phyloP scores from a whole-genome alignment of 2,797 vertebrate genomes.

The Acropternis orthonyx region DNA sequence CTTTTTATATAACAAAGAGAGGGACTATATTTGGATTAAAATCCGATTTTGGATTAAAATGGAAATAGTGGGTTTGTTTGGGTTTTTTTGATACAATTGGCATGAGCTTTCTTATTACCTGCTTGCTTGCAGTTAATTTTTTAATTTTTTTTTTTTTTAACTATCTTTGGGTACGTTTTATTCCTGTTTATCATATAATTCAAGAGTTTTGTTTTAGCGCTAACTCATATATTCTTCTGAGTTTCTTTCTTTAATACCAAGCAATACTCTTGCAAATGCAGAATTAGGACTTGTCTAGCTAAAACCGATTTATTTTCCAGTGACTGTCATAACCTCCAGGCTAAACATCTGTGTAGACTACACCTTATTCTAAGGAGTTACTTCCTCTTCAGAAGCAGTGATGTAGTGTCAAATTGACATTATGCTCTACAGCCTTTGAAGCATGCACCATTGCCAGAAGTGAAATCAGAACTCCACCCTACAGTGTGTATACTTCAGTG shows the following conservation, averaged over 20 bases:
- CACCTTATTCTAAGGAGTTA: background rate
- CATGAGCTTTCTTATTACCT: background rate
- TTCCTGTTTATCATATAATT: background rate
- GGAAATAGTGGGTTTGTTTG: background rate
- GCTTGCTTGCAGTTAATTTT: background rate
- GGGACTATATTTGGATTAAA: background rate
- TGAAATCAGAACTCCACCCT: background rate
- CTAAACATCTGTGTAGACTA: constrained; percentile 41
- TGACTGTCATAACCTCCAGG: background rate
- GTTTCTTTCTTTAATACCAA: background rate
- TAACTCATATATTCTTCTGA: background rate
- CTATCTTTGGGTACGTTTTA: background rate
- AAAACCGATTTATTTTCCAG: background rate
- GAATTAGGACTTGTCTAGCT: background rate
- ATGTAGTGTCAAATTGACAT: background rate
- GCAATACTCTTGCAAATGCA: background rate
- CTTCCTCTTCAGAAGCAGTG: constrained; percentile 22
- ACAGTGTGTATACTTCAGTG: background rate
- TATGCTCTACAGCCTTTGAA: background rate
- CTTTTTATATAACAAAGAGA: background rate
- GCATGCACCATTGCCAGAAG: background rate
- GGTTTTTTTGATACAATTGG: background rate
- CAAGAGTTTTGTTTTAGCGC: background rate
- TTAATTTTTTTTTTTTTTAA: background rate
- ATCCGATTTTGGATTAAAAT: background rate